These are phyloP conservation scores for Gambusia yucatana DNA, from an alignment of 2,797 vertebrate species.

Conservation along the genomic window DNA sequence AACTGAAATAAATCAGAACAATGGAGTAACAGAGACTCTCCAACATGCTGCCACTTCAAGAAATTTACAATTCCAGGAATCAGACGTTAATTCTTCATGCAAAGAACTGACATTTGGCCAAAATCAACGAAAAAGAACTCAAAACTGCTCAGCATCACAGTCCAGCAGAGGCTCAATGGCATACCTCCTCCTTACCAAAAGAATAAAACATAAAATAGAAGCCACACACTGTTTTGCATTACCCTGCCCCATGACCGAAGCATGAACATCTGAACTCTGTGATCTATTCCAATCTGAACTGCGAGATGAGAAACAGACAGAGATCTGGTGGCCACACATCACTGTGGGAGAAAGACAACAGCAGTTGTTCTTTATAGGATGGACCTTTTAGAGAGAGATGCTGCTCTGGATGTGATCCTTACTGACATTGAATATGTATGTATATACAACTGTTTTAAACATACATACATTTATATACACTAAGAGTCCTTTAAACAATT, in stretches of 20 bases:
- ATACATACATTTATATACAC: background rate
- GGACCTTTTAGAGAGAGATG: background rate
- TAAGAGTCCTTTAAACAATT: background rate
- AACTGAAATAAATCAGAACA: too few relatives aligned
- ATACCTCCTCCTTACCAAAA: conserved; percentile 20
- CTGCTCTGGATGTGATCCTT: background rate
- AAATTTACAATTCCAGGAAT: background rate
- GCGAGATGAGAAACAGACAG: background rate
- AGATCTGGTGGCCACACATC: background rate
- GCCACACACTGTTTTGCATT: conserved; percentile 31
- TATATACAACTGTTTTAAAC: background rate
- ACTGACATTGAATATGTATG: background rate
- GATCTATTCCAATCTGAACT: conserved; percentile 12
- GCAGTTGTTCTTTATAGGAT: background rate
- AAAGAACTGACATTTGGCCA: conserved; percentile 14
- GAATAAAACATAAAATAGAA: conserved; percentile 30
- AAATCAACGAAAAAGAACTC: conserved; percentile 3
- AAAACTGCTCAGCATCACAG: conserved; percentile 5
- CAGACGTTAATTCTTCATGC: background rate
- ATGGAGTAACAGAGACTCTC: background rate
- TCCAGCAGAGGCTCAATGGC: conserved; percentile 27
- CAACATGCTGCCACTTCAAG: background rate
- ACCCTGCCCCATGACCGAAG: conserved; percentile 9
- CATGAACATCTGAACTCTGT: conserved; percentile 12
- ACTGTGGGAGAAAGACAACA: background rate